Percentiles rank a stretch among this genome's conserved stretches.
Evolutionary conservation across 2,888 invertebrate genomes (phyloP).

Genomic region (Celastrina argiolus): DNA sequence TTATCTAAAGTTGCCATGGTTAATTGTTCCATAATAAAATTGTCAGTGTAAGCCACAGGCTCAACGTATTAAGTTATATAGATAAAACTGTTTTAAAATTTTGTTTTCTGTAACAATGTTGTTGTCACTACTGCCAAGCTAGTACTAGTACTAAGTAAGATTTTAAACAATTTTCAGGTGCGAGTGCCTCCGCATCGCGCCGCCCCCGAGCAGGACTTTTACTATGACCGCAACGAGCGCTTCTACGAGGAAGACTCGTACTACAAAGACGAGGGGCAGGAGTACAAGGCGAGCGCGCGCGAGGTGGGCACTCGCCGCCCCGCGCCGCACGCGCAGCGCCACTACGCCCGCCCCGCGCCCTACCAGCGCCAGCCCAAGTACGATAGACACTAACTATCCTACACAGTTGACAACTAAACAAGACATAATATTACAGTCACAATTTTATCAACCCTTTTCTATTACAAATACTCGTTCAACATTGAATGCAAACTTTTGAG

Average conservation of each 20-base stretch:
- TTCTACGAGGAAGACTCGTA: constrained; percentile 64
- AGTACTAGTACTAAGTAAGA: not conserved
- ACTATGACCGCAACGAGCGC: constrained; percentile 76
- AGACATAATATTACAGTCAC: not conserved
- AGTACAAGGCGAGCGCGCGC: constrained; percentile 57
- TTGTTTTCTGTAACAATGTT: too few species aligned
- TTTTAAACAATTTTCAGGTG: constrained; percentile 21
- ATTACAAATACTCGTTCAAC: too few species aligned
- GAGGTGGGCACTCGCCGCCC: constrained; percentile 62
- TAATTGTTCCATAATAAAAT: too few species aligned
- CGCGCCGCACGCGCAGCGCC: constrained; percentile 32
- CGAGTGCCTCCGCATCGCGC: constrained; percentile 66
- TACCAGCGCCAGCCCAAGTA: constrained; percentile 67
- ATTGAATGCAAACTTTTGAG: too few species aligned
- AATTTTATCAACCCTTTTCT: not conserved
- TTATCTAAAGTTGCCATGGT: too few species aligned
- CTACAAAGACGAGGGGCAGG: constrained; percentile 51
- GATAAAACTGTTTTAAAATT: too few species aligned
- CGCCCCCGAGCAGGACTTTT: constrained; percentile 84
- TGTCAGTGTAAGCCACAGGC: too few species aligned
- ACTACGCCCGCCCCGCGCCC: constrained; percentile 52
- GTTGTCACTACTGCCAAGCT: too few species aligned
- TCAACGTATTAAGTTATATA: too few species aligned
- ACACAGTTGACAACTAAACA: not conserved
- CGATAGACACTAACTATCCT: constrained; percentile 28